Evolutionary conservation across 2,888 invertebrate genomes (phyloP).

Genomic region (Thymelicus sylvestris): DNA sequence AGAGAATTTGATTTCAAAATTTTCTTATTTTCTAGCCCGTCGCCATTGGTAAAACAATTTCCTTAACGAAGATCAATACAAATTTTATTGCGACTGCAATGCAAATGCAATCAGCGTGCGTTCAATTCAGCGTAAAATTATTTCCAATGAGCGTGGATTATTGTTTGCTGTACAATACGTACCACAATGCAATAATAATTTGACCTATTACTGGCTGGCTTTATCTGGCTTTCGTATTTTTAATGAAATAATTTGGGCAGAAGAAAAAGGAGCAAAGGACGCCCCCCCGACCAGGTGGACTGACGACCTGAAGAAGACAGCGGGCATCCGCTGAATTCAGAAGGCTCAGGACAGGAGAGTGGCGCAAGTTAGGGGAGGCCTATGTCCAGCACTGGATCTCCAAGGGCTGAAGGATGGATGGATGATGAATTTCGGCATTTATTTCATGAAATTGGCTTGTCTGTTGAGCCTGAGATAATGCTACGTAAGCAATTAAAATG

Average conservation of each 20-base stretch:
- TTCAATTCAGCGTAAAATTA: conserved; percentile 51
- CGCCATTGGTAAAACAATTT: not conserved
- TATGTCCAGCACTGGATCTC: no score
- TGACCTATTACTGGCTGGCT: not conserved
- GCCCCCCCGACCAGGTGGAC: no score
- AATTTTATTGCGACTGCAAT: conserved; percentile 52
- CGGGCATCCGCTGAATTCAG: no score
- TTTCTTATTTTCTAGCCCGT: not conserved
- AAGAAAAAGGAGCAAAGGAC: no score
- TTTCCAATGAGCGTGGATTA: conserved; percentile 48
- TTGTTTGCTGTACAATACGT: conserved; percentile 37
- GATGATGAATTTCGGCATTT: not conserved
- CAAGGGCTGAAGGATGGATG: no score
- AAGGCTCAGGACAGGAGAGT: no score
- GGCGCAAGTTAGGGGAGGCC: no score
- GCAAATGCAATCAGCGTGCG: conserved; percentile 55
- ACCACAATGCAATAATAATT: conserved; percentile 31
- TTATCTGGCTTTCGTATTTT: not conserved
- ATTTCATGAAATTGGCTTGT: not conserved
- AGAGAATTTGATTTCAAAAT: no score
- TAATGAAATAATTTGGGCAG: not conserved
- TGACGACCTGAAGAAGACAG: no score
- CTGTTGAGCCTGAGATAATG: not conserved
- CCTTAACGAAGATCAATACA: conserved; percentile 49
- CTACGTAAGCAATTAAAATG: no score